Percentiles rank a stretch among this genome's conserved stretches.
Conservation (phyloP, 2,888 invertebrate genomes). For the Apamea anceps region DNA sequence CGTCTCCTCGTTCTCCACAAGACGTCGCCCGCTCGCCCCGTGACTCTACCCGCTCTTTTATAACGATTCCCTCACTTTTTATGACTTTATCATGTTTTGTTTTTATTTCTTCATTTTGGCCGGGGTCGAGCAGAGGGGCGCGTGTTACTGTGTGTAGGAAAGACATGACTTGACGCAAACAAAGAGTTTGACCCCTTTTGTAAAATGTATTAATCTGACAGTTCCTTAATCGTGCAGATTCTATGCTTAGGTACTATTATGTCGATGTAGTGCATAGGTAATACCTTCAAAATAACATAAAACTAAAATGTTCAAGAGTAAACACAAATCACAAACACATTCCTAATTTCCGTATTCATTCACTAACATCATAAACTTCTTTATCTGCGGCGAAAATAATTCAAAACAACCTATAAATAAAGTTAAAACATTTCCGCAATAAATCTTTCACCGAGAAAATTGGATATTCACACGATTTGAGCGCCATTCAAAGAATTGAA, state of each 20-base stretch:
- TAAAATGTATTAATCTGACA: background rate
- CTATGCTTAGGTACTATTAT: background rate
- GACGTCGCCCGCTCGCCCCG: slow-evolving; percentile 39
- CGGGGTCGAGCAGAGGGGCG: background rate
- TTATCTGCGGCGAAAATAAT: slow-evolving; percentile 24
- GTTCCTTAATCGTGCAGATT: background rate
- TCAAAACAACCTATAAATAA: slow-evolving; percentile 44
- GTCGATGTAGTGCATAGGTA: no score
- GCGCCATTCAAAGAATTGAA: slow-evolving; percentile 79
- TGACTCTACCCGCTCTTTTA: slow-evolving; percentile 58
- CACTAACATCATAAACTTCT: slow-evolving; percentile 11
- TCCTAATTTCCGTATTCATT: background rate
- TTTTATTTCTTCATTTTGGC: slow-evolving; percentile 63
- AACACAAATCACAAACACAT: slow-evolving; percentile 8
- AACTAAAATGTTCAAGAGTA: background rate
- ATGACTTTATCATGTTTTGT: slow-evolving; percentile 71
- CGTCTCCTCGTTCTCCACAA: background rate
- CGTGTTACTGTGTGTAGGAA: background rate
- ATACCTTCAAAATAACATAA: background rate
- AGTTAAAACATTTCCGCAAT: slow-evolving; percentile 54
- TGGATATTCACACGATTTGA: slow-evolving; percentile 74
- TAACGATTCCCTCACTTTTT: slow-evolving; percentile 72
- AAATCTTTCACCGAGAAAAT: slow-evolving; percentile 63
- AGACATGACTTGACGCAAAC: no score
- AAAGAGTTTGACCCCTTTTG: background rate